Evolutionary conservation across 2,113 vertebrate genomes (phyloP), one percentile per base, ranked within the genome.

Genomic region (Gallinago undulata): DNA sequence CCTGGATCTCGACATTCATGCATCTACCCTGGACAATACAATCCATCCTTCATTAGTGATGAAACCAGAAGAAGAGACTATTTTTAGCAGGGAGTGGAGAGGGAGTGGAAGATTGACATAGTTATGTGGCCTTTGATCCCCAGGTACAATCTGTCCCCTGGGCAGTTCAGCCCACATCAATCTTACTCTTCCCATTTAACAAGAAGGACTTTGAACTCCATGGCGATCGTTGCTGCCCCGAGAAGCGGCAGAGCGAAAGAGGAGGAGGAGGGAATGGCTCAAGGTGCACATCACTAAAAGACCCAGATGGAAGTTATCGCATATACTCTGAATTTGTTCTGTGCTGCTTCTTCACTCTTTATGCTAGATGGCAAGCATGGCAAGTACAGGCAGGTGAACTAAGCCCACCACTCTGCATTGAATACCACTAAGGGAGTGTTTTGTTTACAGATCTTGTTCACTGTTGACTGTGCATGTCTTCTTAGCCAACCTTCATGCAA

Each of bases 1-100:
- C 99, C 99, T 4, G 99, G 99, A 24, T 99, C 99, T 17, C 98
- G 99, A 67, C 99, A 99, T 93, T 99, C 99, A 3, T 99, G 99
- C 97, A 99, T 99, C 96, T 99, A 99, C 93, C 99, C 99, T 0
- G 99, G 99, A 82, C 99, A 99, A 93, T 99, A 99, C 97, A 99
- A 99, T 97, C 99, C 99, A 0, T 99, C 99, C 70, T 99, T 99
- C 95, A 98, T 99, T 94, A 99, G 99, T n/a, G 99, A 99, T 0
- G 99, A 99, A 96, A 99, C 99, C 84, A 98, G 99, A 76, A 98
- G 99, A 93, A 98, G 99, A 96, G 99, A 99, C 98, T 99, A 99
- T 97, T 99, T 99, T 95, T 99, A 98, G 98, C 27, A 11, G 50
- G 28, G 53, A 90, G 24, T 41, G 50, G 66, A 84, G 66, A 94